Conservation (phyloP, 1,140 invertebrate species). For the Plodia interpunctella region DNA sequence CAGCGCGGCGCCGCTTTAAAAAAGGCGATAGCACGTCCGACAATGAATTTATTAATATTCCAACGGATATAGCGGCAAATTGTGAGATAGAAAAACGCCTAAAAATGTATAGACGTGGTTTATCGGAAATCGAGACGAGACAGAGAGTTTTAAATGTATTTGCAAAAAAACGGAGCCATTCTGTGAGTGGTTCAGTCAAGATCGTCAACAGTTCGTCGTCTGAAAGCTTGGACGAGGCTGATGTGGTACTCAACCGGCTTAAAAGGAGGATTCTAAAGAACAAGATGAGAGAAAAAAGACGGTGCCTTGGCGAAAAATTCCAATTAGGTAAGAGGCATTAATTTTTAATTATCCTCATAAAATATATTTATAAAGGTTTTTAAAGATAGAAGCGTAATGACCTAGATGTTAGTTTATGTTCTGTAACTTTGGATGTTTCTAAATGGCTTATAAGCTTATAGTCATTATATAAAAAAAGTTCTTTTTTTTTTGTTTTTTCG, state of each 20-base stretch:
- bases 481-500: no score
- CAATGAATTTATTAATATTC: slow-evolving; percentile 61
- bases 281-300: slow-evolving; percentile 68
- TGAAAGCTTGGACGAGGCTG: slow-evolving; percentile 74
- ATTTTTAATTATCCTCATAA: slow-evolving; percentile 3
- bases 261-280: slow-evolving; percentile 73
- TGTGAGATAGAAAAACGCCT: slow-evolving; percentile 70
- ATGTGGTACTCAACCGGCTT: slow-evolving; percentile 69
- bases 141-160: slow-evolving; percentile 39
- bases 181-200: slow-evolving; percentile 50
- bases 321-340: slow-evolving; percentile 40
- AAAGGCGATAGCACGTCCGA: slow-evolving; percentile 49
- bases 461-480: no score
- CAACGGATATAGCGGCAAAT: slow-evolving; percentile 60
- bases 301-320: slow-evolving; percentile 40
- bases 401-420: no score
- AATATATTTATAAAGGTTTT: neutral
- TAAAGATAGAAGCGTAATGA: no score
- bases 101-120: slow-evolving; percentile 69
- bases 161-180: slow-evolving; percentile 52
- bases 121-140: slow-evolving; percentile 65
- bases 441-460: no score
- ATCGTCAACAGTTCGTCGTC: slow-evolving; percentile 64
- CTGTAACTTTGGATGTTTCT: no score
- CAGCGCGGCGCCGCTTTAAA: slow-evolving; percentile 32